Evolutionary conservation across 92 coral and sea anemone genomes (phyloP), one percentile per base, ranked within the genome.

Genomic region (Porites cylindrica): DNA sequence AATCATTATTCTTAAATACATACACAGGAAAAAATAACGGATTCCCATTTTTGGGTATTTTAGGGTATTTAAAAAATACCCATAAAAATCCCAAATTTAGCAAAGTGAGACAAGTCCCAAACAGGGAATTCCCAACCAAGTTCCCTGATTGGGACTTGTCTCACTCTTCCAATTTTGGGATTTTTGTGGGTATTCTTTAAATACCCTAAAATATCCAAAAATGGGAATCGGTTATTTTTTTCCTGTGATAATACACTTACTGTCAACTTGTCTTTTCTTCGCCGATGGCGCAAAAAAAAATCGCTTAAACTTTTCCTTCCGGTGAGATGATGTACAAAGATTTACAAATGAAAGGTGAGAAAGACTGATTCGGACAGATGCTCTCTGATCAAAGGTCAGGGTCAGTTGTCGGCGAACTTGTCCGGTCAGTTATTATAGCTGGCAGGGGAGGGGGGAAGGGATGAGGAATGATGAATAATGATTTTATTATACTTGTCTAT

Each of bases 381-480:
- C 85, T 80, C 85, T 80, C 71, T 82, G 70, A 82, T 67, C 86
- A 70, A 82, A 82, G 78, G 86, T 53, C 86, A 24, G 78, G 75
- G 86, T 70, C 86, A 82, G 66, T 82, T 51, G 69, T 77, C 82
- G 50, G 82, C 69, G 82, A 77, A 77, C 82, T 56, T 77, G 82
- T 53, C 68, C 59, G 65, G 63, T 77, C 82, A 77, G 61, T 77
- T 77, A 77, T 77, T 66, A 53, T 70, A 68, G 86, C 78, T 82
- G 78, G 54, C 78, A 82, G 78, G 86, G 78, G 69, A 69, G 68
- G 78, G 69, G 79, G 18, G 79, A 75, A 54, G 79, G 78, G 85
- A 69, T 68, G 77, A 2, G 32, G 32, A 29, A 29, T 29, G 32
- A 29, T 29, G 32, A 29, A 29, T 26, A 29, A 29, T 29, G 77